phyloP scores from a whole-genome alignment of 1,140 invertebrate species.

The Ectropis grisescens region DNA sequence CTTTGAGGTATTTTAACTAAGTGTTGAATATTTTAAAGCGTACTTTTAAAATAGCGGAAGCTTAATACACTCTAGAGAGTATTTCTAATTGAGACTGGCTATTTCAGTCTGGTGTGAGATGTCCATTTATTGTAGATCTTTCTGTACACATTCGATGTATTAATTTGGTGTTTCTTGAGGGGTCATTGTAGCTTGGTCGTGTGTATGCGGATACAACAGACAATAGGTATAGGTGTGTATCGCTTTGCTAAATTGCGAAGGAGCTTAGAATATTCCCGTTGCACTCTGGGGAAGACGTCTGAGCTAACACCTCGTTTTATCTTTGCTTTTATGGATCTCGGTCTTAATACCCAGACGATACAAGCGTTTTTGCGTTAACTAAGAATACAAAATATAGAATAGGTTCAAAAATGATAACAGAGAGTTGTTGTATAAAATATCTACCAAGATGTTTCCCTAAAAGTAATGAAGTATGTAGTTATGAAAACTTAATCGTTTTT shows the following conservation, averaged over 20 bases:
- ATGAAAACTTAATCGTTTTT: no score
- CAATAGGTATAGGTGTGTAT: constrained; percentile 27
- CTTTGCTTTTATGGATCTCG: constrained; percentile 29
- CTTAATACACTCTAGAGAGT: constrained; percentile 34
- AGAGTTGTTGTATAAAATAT: no score
- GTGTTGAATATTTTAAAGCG: no score
- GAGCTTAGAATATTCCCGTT: constrained; percentile 22
- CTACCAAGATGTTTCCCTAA: no score
- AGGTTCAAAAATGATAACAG: no score
- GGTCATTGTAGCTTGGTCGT: constrained; percentile 35
- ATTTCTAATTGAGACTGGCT: constrained; percentile 62
- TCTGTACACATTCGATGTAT: no score
- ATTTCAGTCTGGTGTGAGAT: constrained; percentile 44
- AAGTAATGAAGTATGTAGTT: no score
- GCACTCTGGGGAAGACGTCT: constrained; percentile 49
- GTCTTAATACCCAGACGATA: no score
- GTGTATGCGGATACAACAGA: constrained; percentile 23
- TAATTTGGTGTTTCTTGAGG: constrained; percentile 3
- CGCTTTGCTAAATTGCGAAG: constrained; percentile 61
- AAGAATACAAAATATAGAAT: no score
- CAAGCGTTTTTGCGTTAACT: no score
- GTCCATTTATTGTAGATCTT: constrained; percentile 31
- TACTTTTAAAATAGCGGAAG: constrained; percentile 33
- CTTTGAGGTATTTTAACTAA: no score
- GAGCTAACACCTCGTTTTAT: constrained; percentile 58